phyloP scores from a whole-genome alignment of 2,113 vertebrate genomes.

The Gadus macrocephalus region DNA sequence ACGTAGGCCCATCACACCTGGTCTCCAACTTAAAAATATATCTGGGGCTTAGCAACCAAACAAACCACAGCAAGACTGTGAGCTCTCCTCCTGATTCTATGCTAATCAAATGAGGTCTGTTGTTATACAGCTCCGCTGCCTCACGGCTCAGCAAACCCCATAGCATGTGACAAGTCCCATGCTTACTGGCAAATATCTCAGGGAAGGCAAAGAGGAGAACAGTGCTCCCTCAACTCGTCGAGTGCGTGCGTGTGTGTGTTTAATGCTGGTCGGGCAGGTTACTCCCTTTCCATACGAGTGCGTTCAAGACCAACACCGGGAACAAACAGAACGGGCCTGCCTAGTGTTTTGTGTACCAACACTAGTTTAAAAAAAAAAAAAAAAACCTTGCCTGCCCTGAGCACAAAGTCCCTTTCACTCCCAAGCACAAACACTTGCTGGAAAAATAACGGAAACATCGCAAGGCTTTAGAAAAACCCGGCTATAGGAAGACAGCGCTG shows the following conservation, averaged over 20 bases:
- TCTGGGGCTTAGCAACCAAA: too few relatives aligned
- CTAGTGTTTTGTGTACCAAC: not conserved
- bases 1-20: too few relatives aligned
- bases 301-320: not conserved
- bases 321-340: not conserved
- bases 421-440: too few relatives aligned
- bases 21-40: too few relatives aligned
- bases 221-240: not conserved
- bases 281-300: not conserved
- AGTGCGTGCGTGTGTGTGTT: not conserved
- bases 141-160: constrained; percentile 50
- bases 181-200: constrained; percentile 56
- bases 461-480: too few relatives aligned
- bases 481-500: too few relatives aligned
- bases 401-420: too few relatives aligned
- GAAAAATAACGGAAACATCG: too few relatives aligned
- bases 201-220: constrained; percentile 5
- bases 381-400: not conserved
- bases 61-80: not conserved
- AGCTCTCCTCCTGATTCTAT: constrained; percentile 18
- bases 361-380: too few relatives aligned
- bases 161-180: constrained; percentile 63
- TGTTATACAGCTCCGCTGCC: constrained; percentile 19
- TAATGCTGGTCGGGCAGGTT: constrained; percentile 30
- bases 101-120: constrained; percentile 31